A percentile compares a stretch with the other conserved stretches of the same genome.
Conservation (phyloP, 2,888 invertebrate genomes). For the Encarsia formosa region DNA sequence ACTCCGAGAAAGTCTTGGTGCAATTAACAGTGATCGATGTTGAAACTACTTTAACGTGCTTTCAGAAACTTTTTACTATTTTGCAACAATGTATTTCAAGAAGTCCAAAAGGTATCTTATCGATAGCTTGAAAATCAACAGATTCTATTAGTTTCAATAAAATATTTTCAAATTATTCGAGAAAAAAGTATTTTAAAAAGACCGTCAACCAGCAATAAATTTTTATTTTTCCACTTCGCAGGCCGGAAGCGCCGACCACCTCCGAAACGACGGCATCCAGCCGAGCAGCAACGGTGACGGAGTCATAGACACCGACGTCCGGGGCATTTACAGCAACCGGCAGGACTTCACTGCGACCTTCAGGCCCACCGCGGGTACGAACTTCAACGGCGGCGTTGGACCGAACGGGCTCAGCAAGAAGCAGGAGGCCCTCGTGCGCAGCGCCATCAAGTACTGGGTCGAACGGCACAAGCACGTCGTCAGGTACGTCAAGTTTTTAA, state of each 20-base stretch:
- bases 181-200: no score
- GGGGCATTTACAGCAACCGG: conserved; percentile 72
- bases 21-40: no score
- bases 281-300: conserved; percentile 37
- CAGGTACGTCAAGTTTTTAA: conserved; percentile 66
- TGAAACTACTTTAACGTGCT: no score
- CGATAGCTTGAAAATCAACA: no score
- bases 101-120: no score
- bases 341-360: conserved; percentile 75
- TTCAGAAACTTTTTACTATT: no score
- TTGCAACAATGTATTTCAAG: no score
- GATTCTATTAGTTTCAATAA: no score
- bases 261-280: conserved; percentile 35
- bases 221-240: conserved; percentile 21
- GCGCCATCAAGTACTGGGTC: conserved; percentile 87
- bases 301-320: conserved; percentile 61
- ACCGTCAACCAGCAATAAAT: no score
- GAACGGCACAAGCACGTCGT: conserved; percentile 85
- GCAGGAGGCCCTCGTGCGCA: conserved; percentile 78
- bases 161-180: no score
- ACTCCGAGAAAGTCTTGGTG: no score
- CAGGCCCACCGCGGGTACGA: conserved; percentile 55
- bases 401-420: conserved; percentile 79
- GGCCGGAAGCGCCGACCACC: conserved; percentile 45
- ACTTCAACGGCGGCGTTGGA: conserved; percentile 55